Evolutionary conservation across 2,797 vertebrate genomes (phyloP).

Genomic region (Ispidina lecontei): DNA sequence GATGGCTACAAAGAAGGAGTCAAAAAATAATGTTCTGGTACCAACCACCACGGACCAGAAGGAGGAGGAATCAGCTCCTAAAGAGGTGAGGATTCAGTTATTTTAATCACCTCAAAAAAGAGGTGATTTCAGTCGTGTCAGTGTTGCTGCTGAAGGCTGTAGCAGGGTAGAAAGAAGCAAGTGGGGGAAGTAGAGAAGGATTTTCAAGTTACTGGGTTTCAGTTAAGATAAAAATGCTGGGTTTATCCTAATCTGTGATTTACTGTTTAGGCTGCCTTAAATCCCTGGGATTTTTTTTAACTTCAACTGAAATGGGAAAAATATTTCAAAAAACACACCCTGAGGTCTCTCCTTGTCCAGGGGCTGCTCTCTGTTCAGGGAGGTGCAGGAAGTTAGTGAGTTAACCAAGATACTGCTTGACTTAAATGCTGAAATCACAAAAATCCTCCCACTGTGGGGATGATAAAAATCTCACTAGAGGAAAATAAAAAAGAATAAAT

Average conservation of each 20-base stretch:
- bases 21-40: conserved; percentile 72
- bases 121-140: background rate
- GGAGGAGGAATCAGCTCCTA: conserved; percentile 49
- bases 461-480: background rate
- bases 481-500: background rate
- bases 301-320: too few species aligned
- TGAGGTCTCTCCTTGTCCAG: accelerated
- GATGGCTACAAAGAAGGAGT: conserved; percentile 88
- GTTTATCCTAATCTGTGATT: background rate
- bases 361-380: background rate
- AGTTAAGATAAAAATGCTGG: background rate
- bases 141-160: background rate
- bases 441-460: background rate
- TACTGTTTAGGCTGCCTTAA: background rate
- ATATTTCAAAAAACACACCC: background rate
- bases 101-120: background rate
- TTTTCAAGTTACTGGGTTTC: background rate
- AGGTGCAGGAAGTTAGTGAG: accelerated
- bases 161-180: background rate
- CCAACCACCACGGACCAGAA: conserved; percentile 49
- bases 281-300: background rate
- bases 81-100: conserved; percentile 34
- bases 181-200: background rate
- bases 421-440: background rate
- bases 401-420: accelerated